Conservation (phyloP, 1,140 invertebrate genomes). For the Akabosia matsudoensis region DNA sequence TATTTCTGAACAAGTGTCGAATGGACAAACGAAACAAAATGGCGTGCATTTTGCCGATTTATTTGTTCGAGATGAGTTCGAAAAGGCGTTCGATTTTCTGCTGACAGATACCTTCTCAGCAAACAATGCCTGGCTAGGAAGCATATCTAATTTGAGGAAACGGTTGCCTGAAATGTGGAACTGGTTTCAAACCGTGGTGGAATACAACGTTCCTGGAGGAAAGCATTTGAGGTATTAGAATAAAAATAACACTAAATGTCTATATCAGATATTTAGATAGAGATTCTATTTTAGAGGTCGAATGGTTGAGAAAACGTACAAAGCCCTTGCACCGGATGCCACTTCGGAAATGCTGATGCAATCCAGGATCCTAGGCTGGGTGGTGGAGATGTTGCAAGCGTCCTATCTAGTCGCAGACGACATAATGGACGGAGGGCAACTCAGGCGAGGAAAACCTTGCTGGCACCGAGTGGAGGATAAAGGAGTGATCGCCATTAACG, state of each 20-base stretch:
- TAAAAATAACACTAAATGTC: not conserved
- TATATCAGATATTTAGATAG: not conserved
- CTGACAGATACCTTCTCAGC: no score
- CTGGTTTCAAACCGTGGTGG: not conserved
- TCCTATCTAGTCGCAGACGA: slow-evolving; percentile 85
- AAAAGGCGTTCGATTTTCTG: no score
- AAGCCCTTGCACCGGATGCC: not conserved
- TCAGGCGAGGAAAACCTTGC: slow-evolving; percentile 77
- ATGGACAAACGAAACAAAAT: no score
- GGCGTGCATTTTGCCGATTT: no score
- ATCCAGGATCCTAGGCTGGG: slow-evolving; percentile 50
- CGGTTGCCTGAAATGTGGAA: not conserved
- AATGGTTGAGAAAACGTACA: not conserved
- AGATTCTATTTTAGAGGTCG: not conserved
- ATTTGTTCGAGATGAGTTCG: no score
- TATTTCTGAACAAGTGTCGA: no score
- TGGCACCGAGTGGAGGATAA: slow-evolving; percentile 82
- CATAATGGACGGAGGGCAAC: slow-evolving; percentile 80
- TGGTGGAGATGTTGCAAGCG: no score
- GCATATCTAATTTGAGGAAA: no score
- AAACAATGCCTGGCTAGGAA: no score
- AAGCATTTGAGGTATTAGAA: not conserved
- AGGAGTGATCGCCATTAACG: slow-evolving; percentile 81
- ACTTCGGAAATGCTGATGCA: no score
- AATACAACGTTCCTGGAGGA: slow-evolving; percentile 7